Evolutionary conservation across 2,113 vertebrate species (phyloP).

Genomic region (Diphyllodes magnificus): DNA sequence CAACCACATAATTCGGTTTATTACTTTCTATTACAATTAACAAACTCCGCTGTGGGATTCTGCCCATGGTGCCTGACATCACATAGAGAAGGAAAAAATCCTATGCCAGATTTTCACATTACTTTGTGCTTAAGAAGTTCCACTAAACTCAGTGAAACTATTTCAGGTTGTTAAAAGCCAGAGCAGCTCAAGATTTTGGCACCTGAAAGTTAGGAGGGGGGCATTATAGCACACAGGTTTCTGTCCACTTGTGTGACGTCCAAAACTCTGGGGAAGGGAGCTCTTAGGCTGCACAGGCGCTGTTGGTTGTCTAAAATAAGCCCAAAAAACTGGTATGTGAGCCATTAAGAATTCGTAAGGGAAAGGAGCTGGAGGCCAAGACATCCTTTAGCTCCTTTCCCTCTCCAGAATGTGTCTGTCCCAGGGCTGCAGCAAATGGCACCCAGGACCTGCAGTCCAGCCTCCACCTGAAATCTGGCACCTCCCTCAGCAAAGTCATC

Average conservation of each 20-base stretch:
- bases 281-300: background rate
- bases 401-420: background rate
- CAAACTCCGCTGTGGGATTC: rapidly evolving
- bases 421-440: background rate
- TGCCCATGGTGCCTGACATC: background rate
- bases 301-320: background rate
- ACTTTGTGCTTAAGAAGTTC: background rate
- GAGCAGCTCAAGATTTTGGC: background rate
- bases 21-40: background rate
- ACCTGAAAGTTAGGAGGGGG: background rate
- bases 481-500: background rate
- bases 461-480: background rate
- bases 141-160: background rate
- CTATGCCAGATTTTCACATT: background rate
- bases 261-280: background rate
- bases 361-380: background rate
- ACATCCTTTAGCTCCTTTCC: background rate
- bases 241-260: background rate
- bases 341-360: background rate
- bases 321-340: background rate
- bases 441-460: background rate
- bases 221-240: background rate
- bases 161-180: background rate
- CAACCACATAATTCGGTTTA: background rate
- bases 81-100: background rate